These are phyloP conservation scores for Parapristionchus giblindavisi DNA, from an alignment of 2,888 invertebrate genomes.

Conservation along the genomic window DNA sequence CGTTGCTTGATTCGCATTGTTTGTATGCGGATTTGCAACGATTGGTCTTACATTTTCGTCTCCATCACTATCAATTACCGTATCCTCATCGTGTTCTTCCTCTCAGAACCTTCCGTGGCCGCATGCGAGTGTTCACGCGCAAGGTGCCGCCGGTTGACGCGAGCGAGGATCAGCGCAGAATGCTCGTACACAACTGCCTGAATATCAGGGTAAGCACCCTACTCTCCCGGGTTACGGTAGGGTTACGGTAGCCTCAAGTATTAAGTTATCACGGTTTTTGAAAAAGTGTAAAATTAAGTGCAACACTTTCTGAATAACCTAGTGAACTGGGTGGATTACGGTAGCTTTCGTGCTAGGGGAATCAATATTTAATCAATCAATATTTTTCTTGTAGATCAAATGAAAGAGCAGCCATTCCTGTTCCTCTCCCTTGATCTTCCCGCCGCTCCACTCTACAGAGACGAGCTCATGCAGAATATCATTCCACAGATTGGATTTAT, in stretches of 20 bases:
- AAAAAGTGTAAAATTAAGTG: too few relatives aligned
- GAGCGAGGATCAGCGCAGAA: constrained; percentile 58
- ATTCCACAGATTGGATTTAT: constrained; percentile 80
- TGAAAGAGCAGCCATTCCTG: constrained; percentile 90
- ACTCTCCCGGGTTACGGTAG: background rate
- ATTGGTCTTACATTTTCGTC: too few relatives aligned
- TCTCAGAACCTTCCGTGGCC: constrained; percentile 80
- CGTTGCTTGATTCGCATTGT: too few relatives aligned
- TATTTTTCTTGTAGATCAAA: constrained; percentile 75
- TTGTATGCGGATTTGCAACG: too few relatives aligned
- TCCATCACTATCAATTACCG: too few relatives aligned
- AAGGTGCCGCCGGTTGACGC: constrained; percentile 90
- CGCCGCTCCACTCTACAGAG: constrained; percentile 94
- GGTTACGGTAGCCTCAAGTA: background rate
- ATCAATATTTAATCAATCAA: background rate
- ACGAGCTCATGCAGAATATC: constrained; percentile 96
- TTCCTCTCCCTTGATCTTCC: constrained; percentile 97
- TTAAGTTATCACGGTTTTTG: background rate
- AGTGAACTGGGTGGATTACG: background rate
- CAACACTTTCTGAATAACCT: too few relatives aligned
- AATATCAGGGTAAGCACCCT: constrained; percentile 56
- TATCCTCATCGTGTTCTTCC: too few relatives aligned
- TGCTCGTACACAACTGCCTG: constrained; percentile 57
- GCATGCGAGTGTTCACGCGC: constrained; percentile 77
- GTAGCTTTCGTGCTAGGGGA: background rate